phyloP scores from a whole-genome alignment of 2,797 vertebrate species.

The Helicolenus hilgendorfi region DNA sequence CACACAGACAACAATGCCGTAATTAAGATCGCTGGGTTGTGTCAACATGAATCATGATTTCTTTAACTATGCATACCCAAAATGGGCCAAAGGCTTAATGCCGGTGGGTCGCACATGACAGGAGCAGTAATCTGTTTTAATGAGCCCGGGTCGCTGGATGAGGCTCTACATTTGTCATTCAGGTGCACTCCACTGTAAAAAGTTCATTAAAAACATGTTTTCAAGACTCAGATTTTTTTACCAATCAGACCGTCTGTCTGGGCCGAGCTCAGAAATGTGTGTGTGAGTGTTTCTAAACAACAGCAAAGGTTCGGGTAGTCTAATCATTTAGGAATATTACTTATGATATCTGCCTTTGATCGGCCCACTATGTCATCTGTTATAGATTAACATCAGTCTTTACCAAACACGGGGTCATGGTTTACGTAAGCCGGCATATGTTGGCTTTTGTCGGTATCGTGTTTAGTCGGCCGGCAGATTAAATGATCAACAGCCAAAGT shows the following conservation, averaged over 20 bases:
- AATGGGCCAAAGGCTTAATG: conserved; percentile 55
- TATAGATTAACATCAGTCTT: neutral
- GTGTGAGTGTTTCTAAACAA: neutral
- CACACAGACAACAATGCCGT: conserved; percentile 2
- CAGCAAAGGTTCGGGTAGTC: neutral
- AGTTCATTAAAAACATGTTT: neutral
- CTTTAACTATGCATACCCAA: conserved; percentile 53
- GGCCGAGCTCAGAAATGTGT: neutral
- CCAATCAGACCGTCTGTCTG: too few relatives aligned
- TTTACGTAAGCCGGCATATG: too few relatives aligned
- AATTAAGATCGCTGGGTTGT: conserved; percentile 47
- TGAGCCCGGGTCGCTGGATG: conserved; percentile 34
- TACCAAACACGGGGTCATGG: neutral
- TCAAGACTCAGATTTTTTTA: neutral
- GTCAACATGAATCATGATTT: conserved; percentile 51
- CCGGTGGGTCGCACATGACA: conserved; percentile 49
- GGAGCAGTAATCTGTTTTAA: conserved; percentile 68
- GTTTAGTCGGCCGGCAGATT: too few relatives aligned
- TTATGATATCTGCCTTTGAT: neutral
- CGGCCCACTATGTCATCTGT: neutral
- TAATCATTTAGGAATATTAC: neutral
- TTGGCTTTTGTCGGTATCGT: too few relatives aligned
- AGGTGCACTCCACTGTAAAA: conserved; percentile 36
- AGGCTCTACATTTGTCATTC: conserved; percentile 58
- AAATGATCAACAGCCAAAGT: too few relatives aligned